A percentile compares a stretch with the other conserved stretches of the same genome.
Evolutionary conservation across 2,113 vertebrate species (phyloP).

Genomic region (Neodon shergylaensis): DNA sequence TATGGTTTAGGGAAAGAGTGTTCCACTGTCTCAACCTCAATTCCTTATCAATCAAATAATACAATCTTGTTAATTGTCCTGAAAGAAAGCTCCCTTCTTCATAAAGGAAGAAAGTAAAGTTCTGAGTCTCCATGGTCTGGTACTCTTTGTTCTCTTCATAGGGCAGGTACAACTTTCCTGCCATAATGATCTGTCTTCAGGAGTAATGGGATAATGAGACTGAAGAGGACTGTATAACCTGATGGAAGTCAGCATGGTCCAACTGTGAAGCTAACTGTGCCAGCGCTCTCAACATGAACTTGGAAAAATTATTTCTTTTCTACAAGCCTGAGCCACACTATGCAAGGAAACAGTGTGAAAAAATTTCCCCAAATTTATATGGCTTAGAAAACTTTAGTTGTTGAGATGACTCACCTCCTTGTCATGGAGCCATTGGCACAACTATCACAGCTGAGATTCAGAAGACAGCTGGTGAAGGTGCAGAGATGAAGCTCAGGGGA

Average conservation of each 20-base stretch:
- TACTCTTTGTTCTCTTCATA: not conserved
- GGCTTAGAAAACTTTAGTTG: not conserved
- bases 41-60: not conserved
- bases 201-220: not conserved
- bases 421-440: not conserved
- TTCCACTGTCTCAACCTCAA: not conserved
- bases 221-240: not conserved
- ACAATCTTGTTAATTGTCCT: not conserved
- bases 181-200: not conserved
- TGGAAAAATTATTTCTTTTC: not conserved
- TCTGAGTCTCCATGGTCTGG: rapidly evolving
- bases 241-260: not conserved
- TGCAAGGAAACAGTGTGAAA: no score
- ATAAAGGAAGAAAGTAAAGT: not conserved
- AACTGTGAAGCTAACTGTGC: no score
- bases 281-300: not conserved
- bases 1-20: not conserved
- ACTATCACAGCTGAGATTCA: not conserved
- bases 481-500: no score
- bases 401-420: not conserved
- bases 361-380: not conserved
- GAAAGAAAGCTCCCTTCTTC: not conserved
- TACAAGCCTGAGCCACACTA: not conserved
- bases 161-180: not conserved
- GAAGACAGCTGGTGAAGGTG: not conserved